Percentiles rank a stretch among this genome's conserved stretches.
phyloP scores from a whole-genome alignment of 1,140 invertebrate species.

The Papilio xuthus region DNA sequence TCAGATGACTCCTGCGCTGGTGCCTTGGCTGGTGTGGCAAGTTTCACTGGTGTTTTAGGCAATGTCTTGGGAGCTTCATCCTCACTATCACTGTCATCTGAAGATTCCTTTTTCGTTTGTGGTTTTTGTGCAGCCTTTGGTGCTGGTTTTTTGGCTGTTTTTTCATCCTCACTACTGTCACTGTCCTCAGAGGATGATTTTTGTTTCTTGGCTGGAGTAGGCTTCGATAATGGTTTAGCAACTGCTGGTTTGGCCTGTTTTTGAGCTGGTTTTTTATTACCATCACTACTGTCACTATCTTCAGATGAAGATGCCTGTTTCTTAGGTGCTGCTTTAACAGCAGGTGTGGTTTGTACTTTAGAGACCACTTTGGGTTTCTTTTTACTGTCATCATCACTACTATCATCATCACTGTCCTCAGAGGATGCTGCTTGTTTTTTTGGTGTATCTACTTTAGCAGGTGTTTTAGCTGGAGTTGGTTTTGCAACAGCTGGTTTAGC shows the following conservation, averaged over 20 bases:
- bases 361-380: constrained; percentile 21
- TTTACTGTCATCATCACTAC: constrained; percentile 30
- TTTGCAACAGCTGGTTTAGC: constrained; percentile 8
- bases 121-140: constrained; percentile 39
- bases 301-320: constrained; percentile 57
- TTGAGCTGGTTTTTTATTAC: constrained; percentile 47
- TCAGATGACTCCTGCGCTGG: constrained; percentile 44
- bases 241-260: not conserved
- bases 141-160: constrained; percentile 39
- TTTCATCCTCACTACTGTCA: constrained; percentile 54
- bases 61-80: constrained; percentile 43
- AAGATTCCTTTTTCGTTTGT: constrained; percentile 51
- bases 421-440: constrained; percentile 32
- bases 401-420: constrained; percentile 34
- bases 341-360: constrained; percentile 44
- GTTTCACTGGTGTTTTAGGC: constrained; percentile 38
- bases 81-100: constrained; percentile 58
- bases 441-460: not conserved
- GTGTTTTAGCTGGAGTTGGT: constrained; percentile 18
- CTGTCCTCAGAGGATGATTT: constrained; percentile 35
- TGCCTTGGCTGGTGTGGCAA: constrained; percentile 34
- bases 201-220: constrained; percentile 29
- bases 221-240: not conserved
- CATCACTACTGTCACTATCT: constrained; percentile 61
- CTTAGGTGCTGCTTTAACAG: constrained; percentile 40